Percentiles rank a stretch among this genome's conserved stretches.
phyloP scores from a whole-genome alignment of 2,113 vertebrate genomes.

The Syngnathus floridae region DNA sequence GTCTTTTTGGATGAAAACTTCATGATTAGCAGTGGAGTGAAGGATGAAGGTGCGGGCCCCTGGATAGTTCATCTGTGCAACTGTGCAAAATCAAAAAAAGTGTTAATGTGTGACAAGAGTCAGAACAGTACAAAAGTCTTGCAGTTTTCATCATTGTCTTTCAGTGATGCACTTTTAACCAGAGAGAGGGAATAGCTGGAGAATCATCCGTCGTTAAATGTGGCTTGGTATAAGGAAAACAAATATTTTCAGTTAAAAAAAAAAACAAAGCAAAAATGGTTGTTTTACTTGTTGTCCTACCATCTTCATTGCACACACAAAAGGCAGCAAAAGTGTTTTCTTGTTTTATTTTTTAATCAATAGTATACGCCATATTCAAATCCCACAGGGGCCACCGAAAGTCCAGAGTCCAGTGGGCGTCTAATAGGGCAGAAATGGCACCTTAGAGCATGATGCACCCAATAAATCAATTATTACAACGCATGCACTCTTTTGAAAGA shows the following conservation, averaged over 20 bases:
- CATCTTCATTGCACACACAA: no score
- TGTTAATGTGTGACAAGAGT: slow-evolving; percentile 43
- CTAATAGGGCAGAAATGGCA: slow-evolving; percentile 16
- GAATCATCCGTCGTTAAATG: slow-evolving; percentile 1
- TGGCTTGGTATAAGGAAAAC: slow-evolving; percentile 11
- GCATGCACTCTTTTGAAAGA: not conserved
- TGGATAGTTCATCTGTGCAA: slow-evolving; percentile 31
- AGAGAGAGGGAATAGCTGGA: slow-evolving; percentile 22
- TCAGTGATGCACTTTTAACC: slow-evolving; percentile 25
- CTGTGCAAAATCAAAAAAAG: slow-evolving; percentile 40
- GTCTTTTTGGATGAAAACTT: slow-evolving; percentile 54
- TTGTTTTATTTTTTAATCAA: not conserved
- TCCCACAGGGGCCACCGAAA: not conserved
- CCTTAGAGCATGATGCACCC: slow-evolving; percentile 5
- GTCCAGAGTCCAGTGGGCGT: slow-evolving; percentile 10
- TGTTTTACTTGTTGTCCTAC: no score
- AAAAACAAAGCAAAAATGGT: not conserved
- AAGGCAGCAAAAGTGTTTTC: no score
- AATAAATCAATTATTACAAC: slow-evolving; percentile 1
- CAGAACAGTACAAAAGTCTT: slow-evolving; percentile 10
- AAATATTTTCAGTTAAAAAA: not conserved
- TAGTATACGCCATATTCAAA: not conserved
- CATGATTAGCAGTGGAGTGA: slow-evolving; percentile 35
- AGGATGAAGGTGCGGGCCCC: slow-evolving; percentile 17
- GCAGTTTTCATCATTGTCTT: slow-evolving; percentile 8